These are phyloP conservation scores for Vanessa atalanta DNA, from an alignment of 1,140 invertebrate species.

Conservation along the genomic window DNA sequence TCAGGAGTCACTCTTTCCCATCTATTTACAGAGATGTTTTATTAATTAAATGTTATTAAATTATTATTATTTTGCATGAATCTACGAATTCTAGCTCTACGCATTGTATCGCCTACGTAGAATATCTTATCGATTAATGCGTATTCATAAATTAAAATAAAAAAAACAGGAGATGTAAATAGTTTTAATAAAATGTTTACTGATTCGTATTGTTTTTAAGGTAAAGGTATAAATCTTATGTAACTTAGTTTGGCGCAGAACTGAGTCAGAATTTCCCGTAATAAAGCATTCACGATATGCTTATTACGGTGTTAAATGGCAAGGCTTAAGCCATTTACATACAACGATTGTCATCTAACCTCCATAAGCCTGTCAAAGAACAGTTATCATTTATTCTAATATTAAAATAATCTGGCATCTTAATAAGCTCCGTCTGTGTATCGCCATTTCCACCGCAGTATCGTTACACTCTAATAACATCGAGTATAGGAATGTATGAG, in stretches of 20 bases:
- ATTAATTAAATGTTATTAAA: too few species aligned
- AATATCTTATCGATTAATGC: too few species aligned
- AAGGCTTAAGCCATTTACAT: background rate
- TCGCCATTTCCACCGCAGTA: background rate
- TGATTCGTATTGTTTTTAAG: too few species aligned
- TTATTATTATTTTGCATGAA: too few species aligned
- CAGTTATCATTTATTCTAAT: background rate
- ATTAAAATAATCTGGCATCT: conserved; percentile 9
- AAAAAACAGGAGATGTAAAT: too few species aligned
- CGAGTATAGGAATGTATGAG: conserved; percentile 14
- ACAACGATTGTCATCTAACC: background rate
- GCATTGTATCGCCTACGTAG: too few species aligned
- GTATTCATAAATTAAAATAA: too few species aligned
- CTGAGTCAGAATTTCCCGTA: background rate
- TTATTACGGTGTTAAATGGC: background rate
- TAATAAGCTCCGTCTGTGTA: conserved; percentile 12
- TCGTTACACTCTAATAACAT: conserved; percentile 15
- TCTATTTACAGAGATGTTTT: too few species aligned
- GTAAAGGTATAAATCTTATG: background rate
- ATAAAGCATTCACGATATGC: background rate
- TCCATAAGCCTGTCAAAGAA: background rate
- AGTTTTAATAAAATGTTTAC: too few species aligned
- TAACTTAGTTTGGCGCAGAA: background rate
- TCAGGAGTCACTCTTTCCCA: too few species aligned
- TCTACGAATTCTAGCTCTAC: too few species aligned